These are phyloP conservation scores for Leptonema lineaticorne DNA, from an alignment of 1,140 invertebrate genomes.

Conservation along the genomic window DNA sequence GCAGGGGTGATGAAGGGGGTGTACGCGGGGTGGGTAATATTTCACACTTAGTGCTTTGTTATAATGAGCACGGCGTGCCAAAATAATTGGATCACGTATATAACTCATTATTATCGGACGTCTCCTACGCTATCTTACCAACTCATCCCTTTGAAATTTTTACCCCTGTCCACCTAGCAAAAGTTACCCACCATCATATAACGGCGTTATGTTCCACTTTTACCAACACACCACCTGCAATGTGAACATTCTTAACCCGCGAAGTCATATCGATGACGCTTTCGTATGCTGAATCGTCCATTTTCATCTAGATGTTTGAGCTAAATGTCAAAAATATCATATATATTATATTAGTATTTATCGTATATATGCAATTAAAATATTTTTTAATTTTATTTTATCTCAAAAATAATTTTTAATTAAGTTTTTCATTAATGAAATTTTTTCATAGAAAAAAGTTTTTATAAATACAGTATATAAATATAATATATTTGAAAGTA, in stretches of 20 bases:
- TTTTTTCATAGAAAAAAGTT: too few species aligned
- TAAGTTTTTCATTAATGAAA: too few species aligned
- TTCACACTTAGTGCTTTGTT: slow-evolving; percentile 55
- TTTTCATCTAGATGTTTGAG: too few species aligned
- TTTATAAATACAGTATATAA: too few species aligned
- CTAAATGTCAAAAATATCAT: too few species aligned
- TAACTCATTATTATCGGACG: slow-evolving; percentile 59
- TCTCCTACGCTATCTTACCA: slow-evolving; percentile 49
- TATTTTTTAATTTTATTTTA: too few species aligned
- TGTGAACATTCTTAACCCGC: slow-evolving; percentile 27
- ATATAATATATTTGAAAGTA: too few species aligned
- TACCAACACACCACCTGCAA: slow-evolving; percentile 7
- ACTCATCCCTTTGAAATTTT: not conserved
- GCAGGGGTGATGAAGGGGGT: not conserved
- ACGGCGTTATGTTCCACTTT: too few species aligned
- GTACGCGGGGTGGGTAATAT: slow-evolving; percentile 45
- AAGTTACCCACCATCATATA: slow-evolving; percentile 17
- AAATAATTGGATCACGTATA: slow-evolving; percentile 61
- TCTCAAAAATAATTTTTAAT: too few species aligned
- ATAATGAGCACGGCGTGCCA: slow-evolving; percentile 57
- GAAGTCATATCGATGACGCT: slow-evolving; percentile 35
- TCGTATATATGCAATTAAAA: too few species aligned
- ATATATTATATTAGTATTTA: too few species aligned
- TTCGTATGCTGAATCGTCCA: not conserved
- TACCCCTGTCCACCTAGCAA: slow-evolving; percentile 9